Base-by-base conservation (phyloP, 2,888 invertebrate genomes). In the Sinhomidia bicolor region DNA sequence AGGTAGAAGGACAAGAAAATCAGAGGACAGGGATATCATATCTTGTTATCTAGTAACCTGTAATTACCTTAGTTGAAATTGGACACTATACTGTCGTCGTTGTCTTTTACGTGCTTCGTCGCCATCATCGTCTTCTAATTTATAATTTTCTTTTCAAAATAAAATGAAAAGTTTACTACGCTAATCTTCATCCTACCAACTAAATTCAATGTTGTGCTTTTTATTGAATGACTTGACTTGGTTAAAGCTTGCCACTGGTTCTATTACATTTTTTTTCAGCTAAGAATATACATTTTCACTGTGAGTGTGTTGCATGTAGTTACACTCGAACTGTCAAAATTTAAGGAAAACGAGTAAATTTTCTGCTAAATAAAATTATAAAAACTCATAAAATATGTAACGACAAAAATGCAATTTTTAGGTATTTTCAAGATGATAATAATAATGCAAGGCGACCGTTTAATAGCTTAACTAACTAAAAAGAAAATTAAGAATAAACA, bases 311-410 rank as follows among this genome's bases (percentile, higher is more conserved):
- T n/a, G n/a, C n/a, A n/a, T n/a, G n/a, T n/a, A n/a, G n/a, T n/a
- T n/a, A n/a, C n/a, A n/a, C n/a, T n/a, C n/a, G n/a, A n/a, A n/a
- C n/a, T n/a, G n/a, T n/a, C n/a, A 36, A 10, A 51, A 17, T 57
- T 57, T 23, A 17, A 7, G 7, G 57, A 57, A 57, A 57, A 57
- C 17, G 10, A 57, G 57, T 57, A 17, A 5, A 2, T 23, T 20
- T 57, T 3, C 20, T 57, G 17, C 6, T 23, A n/a, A n/a, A n/a
- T n/a, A n/a, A n/a, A 57, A 57, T 3, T 6, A 57, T 0, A 23
- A 57, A 57, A 57, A 23, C 57, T 36, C 23, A 57, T 57, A 57
- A 57, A 20, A 57, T 57, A 51, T 51, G 51, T 51, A 57, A 23
- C 20, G 57, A 57, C 57, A 57, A 20, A 36, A 3, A 57, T 57